A percentile compares a stretch with the other conserved stretches of the same genome.
Evolutionary conservation across 2,113 vertebrate genomes (phyloP).

Genomic region (Pseudorectes ferrugineus): DNA sequence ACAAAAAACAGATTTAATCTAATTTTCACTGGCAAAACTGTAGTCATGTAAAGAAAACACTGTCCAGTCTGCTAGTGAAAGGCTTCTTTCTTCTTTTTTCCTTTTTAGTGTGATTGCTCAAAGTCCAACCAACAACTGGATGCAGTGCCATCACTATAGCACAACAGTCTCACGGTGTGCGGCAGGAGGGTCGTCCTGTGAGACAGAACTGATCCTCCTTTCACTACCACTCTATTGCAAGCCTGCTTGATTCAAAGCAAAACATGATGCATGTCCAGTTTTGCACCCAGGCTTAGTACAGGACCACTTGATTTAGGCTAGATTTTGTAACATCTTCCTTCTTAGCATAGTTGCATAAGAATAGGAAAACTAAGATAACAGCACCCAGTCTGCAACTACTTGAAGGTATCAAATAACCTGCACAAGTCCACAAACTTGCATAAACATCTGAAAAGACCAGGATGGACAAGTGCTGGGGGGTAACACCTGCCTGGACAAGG

Average conservation of each 20-base stretch:
- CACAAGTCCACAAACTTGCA: background rate
- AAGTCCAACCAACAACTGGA: background rate
- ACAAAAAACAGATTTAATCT: background rate
- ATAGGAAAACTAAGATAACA: background rate
- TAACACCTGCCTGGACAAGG: background rate
- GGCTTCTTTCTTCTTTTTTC: background rate
- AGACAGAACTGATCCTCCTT: background rate
- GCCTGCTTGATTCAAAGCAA: background rate
- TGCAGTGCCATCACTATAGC: background rate
- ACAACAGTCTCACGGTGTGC: background rate
- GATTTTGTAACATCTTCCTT: background rate
- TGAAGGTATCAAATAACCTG: background rate
- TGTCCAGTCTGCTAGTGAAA: background rate
- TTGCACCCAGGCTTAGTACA: background rate
- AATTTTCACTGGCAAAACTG: background rate
- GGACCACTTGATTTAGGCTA: background rate
- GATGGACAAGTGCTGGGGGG: background rate
- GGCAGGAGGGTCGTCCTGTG: background rate
- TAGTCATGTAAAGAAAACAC: background rate
- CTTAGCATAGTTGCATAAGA: background rate
- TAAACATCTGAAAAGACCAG: background rate
- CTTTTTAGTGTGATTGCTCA: background rate
- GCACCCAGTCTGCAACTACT: background rate
- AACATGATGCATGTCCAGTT: background rate
- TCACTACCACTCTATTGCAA: background rate